A percentile compares a stretch with the other conserved stretches of the same genome.
phyloP scores from a whole-genome alignment of 1,140 invertebrate species.

The Oncopeltus fasciatus region DNA sequence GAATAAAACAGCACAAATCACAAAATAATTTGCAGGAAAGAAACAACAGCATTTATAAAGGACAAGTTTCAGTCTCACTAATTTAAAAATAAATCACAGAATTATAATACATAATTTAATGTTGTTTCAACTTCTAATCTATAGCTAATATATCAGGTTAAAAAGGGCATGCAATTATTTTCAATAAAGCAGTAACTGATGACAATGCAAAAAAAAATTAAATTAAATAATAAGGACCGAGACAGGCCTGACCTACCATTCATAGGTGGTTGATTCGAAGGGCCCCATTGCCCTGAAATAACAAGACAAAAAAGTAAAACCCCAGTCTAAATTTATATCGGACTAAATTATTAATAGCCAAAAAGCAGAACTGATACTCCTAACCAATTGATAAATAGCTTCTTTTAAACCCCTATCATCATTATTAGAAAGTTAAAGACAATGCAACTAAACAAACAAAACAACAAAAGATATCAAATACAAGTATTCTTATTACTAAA shows the following conservation, averaged over 20 bases:
- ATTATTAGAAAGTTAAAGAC: neutral
- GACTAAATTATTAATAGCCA: neutral
- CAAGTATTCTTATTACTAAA: too few species aligned
- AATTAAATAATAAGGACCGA: constrained; percentile 5
- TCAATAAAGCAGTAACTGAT: neutral
- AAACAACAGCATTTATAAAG: too few species aligned
- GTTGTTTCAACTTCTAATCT: too few species aligned
- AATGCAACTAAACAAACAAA: neutral
- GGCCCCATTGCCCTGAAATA: constrained; percentile 29
- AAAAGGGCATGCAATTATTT: neutral
- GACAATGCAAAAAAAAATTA: constrained; percentile 4
- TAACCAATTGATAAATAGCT: too few species aligned
- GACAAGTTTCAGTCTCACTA: too few species aligned
- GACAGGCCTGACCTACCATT: constrained; percentile 26
- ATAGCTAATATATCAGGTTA: neutral
- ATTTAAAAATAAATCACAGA: too few species aligned
- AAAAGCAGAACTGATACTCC: too few species aligned
- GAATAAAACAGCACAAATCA: too few species aligned
- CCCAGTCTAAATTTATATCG: neutral
- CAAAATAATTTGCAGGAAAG: too few species aligned
- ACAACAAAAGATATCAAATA: neutral
- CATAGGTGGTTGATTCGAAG: constrained; percentile 27
- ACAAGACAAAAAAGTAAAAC: constrained; percentile 15
- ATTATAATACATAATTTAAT: too few species aligned
- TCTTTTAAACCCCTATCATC: too few species aligned